Conservation (phyloP, 2,888 invertebrate genomes). For the Tinea semifulvella region DNA sequence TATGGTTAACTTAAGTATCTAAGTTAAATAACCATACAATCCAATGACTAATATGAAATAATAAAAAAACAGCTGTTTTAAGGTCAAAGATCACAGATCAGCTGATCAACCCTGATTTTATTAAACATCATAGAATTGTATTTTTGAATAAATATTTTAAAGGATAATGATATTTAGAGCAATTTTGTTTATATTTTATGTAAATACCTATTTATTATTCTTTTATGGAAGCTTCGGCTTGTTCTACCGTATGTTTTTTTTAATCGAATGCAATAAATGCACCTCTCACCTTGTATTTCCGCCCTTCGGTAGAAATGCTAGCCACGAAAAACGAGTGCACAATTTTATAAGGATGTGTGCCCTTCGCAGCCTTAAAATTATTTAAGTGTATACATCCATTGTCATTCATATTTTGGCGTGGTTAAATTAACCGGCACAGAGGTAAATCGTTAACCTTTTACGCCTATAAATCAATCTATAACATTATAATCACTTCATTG, state of each 20-base stretch:
- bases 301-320: constrained; percentile 80
- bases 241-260: background rate
- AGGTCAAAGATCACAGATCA: constrained; percentile 55
- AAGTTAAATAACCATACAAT: background rate
- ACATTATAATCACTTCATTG: constrained; percentile 2
- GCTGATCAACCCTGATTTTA: constrained; percentile 36
- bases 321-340: constrained; percentile 89
- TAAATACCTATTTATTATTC: background rate
- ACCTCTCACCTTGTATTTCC: constrained; percentile 84
- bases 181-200: too few species aligned
- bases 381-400: constrained; percentile 82
- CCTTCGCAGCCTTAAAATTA: constrained; percentile 80
- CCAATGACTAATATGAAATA: constrained; percentile 9
- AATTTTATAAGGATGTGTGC: constrained; percentile 76
- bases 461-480: background rate
- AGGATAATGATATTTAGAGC: background rate
- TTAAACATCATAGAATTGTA: background rate
- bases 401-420: constrained; percentile 66
- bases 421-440: constrained; percentile 22
- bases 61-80: constrained; percentile 49
- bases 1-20: too few species aligned
- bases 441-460: constrained; percentile 10
- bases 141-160: background rate
- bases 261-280: constrained; percentile 6
- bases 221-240: background rate